phyloP scores from a whole-genome alignment of 2,113 vertebrate species.

The Mesocricetus auratus region DNA sequence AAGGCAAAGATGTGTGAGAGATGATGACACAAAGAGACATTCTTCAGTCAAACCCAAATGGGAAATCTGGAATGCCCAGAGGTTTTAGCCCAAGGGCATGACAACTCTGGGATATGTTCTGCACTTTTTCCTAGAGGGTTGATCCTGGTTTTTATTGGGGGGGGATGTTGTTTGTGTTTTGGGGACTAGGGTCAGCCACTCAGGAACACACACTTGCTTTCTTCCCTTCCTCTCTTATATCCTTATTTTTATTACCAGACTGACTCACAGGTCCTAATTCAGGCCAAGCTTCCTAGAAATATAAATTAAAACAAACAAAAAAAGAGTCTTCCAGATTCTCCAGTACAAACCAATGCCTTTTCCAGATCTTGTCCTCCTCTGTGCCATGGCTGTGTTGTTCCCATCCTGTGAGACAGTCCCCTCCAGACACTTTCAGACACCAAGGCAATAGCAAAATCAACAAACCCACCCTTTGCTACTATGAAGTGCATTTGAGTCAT shows the following conservation, averaged over 20 bases:
- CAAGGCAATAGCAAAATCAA: not conserved
- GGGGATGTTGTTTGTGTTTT: too few relatives aligned
- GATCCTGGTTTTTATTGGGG: not conserved
- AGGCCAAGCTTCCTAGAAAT: not conserved
- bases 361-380: not conserved
- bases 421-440: not conserved
- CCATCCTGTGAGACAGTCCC: not conserved
- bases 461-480: not conserved
- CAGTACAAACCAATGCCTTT: not conserved
- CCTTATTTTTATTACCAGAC: not conserved
- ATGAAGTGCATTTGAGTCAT: not conserved
- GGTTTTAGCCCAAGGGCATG: not conserved
- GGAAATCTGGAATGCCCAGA: not conserved
- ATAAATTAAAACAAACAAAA: not conserved
- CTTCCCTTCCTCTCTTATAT: not conserved
- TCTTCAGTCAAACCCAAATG: not conserved
- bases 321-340: not conserved
- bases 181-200: not conserved
- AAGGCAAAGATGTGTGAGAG: not conserved
- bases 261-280: not conserved
- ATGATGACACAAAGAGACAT: not conserved
- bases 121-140: not conserved
- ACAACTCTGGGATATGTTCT: not conserved
- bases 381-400: not conserved
- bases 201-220: rapidly evolving